A percentile compares a stretch with the other conserved stretches of the same genome.
Conservation (phyloP, 2,797 vertebrate genomes). For the Sardinella longiceps region DNA sequence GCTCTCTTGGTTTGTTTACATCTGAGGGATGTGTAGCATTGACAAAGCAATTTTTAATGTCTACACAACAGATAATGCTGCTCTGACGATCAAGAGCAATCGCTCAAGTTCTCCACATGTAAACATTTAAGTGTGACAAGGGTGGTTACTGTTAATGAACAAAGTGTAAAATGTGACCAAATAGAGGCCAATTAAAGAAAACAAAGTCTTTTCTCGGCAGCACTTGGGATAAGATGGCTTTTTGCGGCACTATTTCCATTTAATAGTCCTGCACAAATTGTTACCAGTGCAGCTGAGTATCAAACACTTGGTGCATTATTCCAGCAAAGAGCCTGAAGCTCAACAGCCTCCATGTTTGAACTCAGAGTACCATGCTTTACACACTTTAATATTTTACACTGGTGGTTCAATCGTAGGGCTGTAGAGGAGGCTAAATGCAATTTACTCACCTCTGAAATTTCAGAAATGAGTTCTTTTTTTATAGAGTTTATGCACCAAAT, state of each 20-base stretch:
- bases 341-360: not conserved
- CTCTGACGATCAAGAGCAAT: not conserved
- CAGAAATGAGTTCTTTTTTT: too few relatives aligned
- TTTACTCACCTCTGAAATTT: too few relatives aligned
- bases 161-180: not conserved
- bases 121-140: not conserved
- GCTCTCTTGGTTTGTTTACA: not conserved
- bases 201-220: slow-evolving; percentile 15
- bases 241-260: slow-evolving; percentile 11
- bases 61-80: not conserved
- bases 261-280: slow-evolving; percentile 33
- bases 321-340: not conserved
- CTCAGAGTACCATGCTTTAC: not conserved
- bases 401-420: too few relatives aligned
- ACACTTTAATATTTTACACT: not conserved
- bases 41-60: not conserved
- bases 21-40: not conserved
- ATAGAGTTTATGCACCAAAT: too few relatives aligned
- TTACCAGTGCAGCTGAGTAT: slow-evolving; percentile 11
- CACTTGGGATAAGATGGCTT: not conserved
- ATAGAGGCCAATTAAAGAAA: slow-evolving; percentile 18
- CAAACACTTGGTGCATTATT: slow-evolving; percentile 24
- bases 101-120: not conserved
- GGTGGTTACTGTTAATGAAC: not conserved
- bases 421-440: too few relatives aligned